Percentiles rank a stretch among this genome's conserved stretches.
These are phyloP conservation scores for Halcyon leucocephala DNA, from an alignment of 2,797 vertebrate genomes.

Conservation along the genomic window DNA sequence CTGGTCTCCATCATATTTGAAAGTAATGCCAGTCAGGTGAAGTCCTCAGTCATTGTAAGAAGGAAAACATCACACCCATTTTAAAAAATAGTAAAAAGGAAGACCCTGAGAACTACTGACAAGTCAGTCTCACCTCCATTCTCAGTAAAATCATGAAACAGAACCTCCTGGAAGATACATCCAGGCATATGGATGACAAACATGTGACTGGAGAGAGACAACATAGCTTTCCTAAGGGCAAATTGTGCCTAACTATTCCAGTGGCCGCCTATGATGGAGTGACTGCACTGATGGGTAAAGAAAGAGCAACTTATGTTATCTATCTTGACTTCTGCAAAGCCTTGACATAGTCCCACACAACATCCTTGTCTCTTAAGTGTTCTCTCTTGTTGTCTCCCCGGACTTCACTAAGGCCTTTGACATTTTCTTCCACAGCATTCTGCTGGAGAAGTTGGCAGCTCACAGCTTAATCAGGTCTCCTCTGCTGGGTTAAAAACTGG, in stretches of 20 bases:
- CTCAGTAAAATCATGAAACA: not conserved
- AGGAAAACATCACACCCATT: not conserved
- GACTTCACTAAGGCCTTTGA: no score
- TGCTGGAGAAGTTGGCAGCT: no score
- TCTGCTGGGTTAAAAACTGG: no score
- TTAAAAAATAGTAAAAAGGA: not conserved
- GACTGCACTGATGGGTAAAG: not conserved
- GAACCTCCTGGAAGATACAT: not conserved
- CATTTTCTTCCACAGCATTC: no score
- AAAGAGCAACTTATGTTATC: not conserved
- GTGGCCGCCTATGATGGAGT: not conserved
- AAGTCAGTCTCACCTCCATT: not conserved
- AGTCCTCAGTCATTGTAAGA: not conserved
- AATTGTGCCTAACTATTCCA: not conserved
- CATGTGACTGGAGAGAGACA: no score
- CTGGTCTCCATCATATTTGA: not conserved
- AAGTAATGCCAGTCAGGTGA: not conserved
- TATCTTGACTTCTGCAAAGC: not conserved
- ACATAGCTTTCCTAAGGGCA: not conserved
- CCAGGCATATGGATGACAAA: not conserved
- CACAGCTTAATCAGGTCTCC: no score
- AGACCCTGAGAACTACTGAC: not conserved
- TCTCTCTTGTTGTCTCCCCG: no score
- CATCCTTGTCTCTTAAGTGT: not conserved
- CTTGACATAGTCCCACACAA: not conserved